Base-by-base conservation (phyloP, 1,140 invertebrate genomes). In the Drosophila ogumai region DNA sequence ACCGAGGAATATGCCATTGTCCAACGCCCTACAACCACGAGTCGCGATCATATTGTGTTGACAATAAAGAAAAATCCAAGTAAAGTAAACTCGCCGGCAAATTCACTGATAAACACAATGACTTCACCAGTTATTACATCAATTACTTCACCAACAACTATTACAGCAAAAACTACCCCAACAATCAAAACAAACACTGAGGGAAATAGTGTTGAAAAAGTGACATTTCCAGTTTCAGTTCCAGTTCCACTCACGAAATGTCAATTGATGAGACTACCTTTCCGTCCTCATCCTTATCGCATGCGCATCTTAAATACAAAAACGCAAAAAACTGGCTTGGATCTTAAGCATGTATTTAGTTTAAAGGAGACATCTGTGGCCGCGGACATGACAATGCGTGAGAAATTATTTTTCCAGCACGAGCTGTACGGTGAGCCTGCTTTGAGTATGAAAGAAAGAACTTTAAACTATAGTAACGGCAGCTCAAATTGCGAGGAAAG, bases 21-120 rank as follows among this genome's bases (percentile, higher is more conserved):
- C 19, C 86, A 85, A 34, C 73, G 41, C 6, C 78, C 69, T 12
- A 46, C 19, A 85, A 49, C 31, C 81, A 38, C 13, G 22, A 38
- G 52, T 25, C 32, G 36, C 13, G 50, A 85, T 60, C 91, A 92
- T 44, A 90, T 92, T 22, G 86, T 92, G 3, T 54, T 92, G 65
- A 92, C 91, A 44, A 91, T 92, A 59, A 92, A 92, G 28, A 92
- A 92, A 72, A 92, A 82, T 6, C 91, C 88, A 25, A 87, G 76
- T 66, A 91, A 91, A 88, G 75, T 81, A 0, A 90, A 86, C 69
- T 92, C 84, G 10, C 86, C 82, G 1, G 73, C 63, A 8, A 86
- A 79, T 22, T 84, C 78, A 25, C 41, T 78, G 8, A 68, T 68
- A 28, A 52, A 46, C 34, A 55, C 19, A 38, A 25, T 38, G 19